Evolutionary conservation across 2,113 vertebrate species (phyloP).

Genomic region (Melanostigma gelatinosum): DNA sequence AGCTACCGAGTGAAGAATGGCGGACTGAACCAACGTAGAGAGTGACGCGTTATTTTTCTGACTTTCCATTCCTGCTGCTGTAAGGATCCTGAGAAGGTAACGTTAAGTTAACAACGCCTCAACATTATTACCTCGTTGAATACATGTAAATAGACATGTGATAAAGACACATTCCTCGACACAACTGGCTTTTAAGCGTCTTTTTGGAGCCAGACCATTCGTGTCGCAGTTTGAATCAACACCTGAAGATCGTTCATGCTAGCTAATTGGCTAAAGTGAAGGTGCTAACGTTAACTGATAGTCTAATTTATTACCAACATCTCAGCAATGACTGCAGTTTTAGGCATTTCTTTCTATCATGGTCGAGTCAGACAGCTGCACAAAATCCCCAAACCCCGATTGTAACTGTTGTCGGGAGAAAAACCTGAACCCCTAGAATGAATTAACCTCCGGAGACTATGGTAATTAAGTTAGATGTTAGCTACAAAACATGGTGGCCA

Average conservation of each 20-base stretch:
- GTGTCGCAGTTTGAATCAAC: neutral
- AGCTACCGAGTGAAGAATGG: neutral
- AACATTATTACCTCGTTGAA: neutral
- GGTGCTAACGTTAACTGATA: neutral
- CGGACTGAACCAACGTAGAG: neutral
- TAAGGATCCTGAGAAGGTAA: slow-evolving; percentile 17
- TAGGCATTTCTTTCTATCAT: too few relatives aligned
- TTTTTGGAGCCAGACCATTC: neutral
- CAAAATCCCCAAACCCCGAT: neutral
- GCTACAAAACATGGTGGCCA: neutral
- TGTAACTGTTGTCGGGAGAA: neutral
- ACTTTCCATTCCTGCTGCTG: neutral
- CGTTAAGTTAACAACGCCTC: neutral
- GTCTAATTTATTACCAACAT: too few relatives aligned
- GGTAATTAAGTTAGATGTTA: too few relatives aligned
- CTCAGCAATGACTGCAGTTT: neutral
- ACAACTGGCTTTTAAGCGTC: neutral
- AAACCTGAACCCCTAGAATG: neutral
- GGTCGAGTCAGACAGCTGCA: too few relatives aligned
- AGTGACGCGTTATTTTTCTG: neutral
- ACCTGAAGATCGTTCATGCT: neutral
- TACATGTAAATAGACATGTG: neutral
- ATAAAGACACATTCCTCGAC: too few relatives aligned
- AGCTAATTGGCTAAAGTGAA: slow-evolving; percentile 5
- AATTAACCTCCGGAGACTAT: neutral